Evolutionary conservation across 1,140 invertebrate species (phyloP).

Genomic region (Drosophila arizonae): DNA sequence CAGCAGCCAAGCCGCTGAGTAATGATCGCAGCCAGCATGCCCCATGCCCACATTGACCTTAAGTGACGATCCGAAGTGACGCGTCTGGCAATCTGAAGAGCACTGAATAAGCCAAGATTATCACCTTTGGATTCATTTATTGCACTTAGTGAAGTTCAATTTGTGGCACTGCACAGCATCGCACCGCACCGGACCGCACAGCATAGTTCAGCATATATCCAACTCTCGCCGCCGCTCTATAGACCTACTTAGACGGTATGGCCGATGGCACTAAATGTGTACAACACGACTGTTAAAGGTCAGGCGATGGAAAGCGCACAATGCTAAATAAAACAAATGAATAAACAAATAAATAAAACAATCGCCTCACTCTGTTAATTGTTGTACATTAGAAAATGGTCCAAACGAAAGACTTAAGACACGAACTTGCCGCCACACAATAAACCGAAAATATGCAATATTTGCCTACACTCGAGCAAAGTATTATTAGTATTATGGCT

Average conservation of each 20-base stretch:
- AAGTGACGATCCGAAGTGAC: slow-evolving; percentile 53
- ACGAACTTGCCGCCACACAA: slow-evolving; percentile 57
- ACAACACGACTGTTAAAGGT: slow-evolving; percentile 77
- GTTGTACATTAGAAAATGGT: slow-evolving; percentile 60
- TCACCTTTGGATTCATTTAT: slow-evolving; percentile 75
- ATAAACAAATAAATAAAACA: slow-evolving; percentile 60
- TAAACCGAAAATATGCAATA: slow-evolving; percentile 33
- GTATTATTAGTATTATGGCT: slow-evolving; percentile 17
- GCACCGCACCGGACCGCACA: no score
- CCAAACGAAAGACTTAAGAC: slow-evolving; percentile 71
- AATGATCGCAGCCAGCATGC: slow-evolving; percentile 53
- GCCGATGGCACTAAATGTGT: slow-evolving; percentile 63
- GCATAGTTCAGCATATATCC: slow-evolving; percentile 27
- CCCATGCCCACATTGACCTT: slow-evolving; percentile 66
- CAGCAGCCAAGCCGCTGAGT: slow-evolving; percentile 27
- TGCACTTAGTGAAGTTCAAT: slow-evolving; percentile 77
- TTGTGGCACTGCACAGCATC: slow-evolving; percentile 41
- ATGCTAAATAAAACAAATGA: slow-evolving; percentile 66
- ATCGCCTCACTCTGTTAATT: slow-evolving; percentile 70
- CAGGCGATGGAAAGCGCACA: slow-evolving; percentile 50
- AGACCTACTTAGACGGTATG: slow-evolving; percentile 32
- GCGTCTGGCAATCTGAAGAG: slow-evolving; percentile 49
- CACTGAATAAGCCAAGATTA: slow-evolving; percentile 77
- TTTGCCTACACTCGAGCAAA: slow-evolving; percentile 40
- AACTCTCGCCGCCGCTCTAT: slow-evolving; percentile 16